Evolutionary conservation across 2,797 vertebrate genomes (phyloP).

Genomic region (Pagetopsis macropterus): DNA sequence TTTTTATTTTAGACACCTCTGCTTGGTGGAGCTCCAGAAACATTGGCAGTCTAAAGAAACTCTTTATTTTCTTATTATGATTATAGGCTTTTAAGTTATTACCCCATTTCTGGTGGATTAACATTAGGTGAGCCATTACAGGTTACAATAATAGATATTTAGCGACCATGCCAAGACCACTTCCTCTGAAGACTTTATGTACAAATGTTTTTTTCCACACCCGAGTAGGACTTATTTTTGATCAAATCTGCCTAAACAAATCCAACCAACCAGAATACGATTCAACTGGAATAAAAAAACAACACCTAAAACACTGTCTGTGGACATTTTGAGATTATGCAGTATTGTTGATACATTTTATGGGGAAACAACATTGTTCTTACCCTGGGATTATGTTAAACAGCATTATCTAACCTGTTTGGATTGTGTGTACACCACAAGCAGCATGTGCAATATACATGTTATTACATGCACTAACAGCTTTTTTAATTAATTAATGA

Average conservation of each 20-base stretch:
- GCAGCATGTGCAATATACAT: neutral
- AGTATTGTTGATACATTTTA: slow-evolving; percentile 32
- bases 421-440: slow-evolving; percentile 11
- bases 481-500: neutral
- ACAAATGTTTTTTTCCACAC: neutral
- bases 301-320: neutral
- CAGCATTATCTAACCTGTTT: slow-evolving; percentile 35
- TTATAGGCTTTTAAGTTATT: neutral
- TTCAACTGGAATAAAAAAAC: neutral
- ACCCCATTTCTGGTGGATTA: neutral
- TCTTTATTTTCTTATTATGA: neutral
- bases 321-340: slow-evolving; percentile 48
- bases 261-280: neutral
- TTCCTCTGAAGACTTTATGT: neutral
- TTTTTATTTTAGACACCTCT: slow-evolving; percentile 21
- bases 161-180: neutral
- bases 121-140: neutral
- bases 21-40: neutral
- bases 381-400: slow-evolving; percentile 39
- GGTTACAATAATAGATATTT: slow-evolving; percentile 1
- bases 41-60: neutral
- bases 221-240: neutral
- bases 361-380: slow-evolving; percentile 39
- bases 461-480: neutral
- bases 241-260: neutral